Conservation (phyloP, 2,888 invertebrate species). For the Leucophenga maculata region DNA sequence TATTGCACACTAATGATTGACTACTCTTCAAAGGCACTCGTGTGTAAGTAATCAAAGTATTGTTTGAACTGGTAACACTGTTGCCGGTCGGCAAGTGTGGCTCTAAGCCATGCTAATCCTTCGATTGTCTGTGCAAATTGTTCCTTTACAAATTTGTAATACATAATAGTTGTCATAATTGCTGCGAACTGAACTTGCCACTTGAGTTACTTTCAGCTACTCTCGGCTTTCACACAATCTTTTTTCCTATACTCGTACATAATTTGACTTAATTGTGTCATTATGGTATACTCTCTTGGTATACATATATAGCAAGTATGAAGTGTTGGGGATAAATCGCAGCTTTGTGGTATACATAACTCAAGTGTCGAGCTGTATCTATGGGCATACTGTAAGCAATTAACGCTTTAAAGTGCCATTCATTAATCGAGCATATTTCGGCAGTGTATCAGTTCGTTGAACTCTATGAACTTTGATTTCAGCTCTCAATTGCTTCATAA, state of each 20-base stretch:
- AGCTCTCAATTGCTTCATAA: not conserved
- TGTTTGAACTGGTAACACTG: slow-evolving; percentile 37
- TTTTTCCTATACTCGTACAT: slow-evolving; percentile 31
- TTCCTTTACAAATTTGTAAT: slow-evolving; percentile 10
- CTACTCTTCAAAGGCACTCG: slow-evolving; percentile 66
- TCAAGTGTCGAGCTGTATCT: not conserved
- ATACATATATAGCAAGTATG: slow-evolving; percentile 19
- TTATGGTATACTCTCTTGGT: slow-evolving; percentile 48
- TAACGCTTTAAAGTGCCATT: slow-evolving; percentile 32
- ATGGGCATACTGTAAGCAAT: slow-evolving; percentile 40
- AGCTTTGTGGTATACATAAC: not conserved
- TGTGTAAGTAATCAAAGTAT: slow-evolving; percentile 62
- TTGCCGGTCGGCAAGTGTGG: not conserved
- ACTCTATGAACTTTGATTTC: slow-evolving; percentile 30
- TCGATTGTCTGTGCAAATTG: not conserved
- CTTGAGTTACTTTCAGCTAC: slow-evolving; percentile 13
- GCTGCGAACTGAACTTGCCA: slow-evolving; percentile 50
- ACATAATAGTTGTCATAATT: slow-evolving; percentile 24
- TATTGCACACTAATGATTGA: slow-evolving; percentile 62
- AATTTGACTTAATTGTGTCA: slow-evolving; percentile 63
- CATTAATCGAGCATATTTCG: slow-evolving; percentile 16
- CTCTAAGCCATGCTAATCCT: not conserved
- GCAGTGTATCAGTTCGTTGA: slow-evolving; percentile 43
- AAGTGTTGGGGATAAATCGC: slow-evolving; percentile 31
- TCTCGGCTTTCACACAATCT: slow-evolving; percentile 6